Conservation (phyloP, 2,797 vertebrate species). For the Lepilemur septentrionalis region DNA sequence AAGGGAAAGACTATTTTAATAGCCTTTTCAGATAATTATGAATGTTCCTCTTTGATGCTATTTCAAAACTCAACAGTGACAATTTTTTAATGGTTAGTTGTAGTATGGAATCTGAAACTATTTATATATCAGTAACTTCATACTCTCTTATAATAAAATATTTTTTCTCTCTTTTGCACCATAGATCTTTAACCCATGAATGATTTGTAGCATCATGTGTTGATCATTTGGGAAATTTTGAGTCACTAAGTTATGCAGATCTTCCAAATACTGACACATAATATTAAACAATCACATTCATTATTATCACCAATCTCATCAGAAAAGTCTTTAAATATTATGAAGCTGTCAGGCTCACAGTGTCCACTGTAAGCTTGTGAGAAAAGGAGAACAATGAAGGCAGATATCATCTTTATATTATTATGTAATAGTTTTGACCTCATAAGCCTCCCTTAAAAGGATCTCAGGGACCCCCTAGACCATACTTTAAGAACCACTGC, state of each 20-base stretch:
- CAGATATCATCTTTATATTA: neutral
- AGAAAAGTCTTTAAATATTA: neutral
- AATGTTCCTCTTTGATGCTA: neutral
- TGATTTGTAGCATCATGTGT: neutral
- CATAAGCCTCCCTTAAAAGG: neutral
- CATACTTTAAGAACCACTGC: neutral
- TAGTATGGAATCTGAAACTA: neutral
- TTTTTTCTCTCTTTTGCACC: neutral
- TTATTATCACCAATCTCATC: neutral
- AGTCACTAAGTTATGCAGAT: neutral
- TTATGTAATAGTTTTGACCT: neutral
- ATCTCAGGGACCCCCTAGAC: neutral
- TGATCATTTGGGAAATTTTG: neutral
- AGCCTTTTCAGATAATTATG: constrained; percentile 22
- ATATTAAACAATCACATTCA: neutral
- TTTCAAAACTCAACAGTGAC: neutral
- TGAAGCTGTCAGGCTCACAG: neutral
- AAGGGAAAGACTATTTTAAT: constrained; percentile 12
- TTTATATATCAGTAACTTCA: neutral
- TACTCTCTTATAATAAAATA: neutral
- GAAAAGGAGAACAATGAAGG: neutral
- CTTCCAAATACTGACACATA: constrained; percentile 17
- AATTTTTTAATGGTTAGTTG: neutral
- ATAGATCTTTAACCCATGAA: neutral
- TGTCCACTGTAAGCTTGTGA: neutral